Evolutionary conservation across 2,888 invertebrate species (phyloP).

Genomic region (Lasioglossum pauxillum): DNA sequence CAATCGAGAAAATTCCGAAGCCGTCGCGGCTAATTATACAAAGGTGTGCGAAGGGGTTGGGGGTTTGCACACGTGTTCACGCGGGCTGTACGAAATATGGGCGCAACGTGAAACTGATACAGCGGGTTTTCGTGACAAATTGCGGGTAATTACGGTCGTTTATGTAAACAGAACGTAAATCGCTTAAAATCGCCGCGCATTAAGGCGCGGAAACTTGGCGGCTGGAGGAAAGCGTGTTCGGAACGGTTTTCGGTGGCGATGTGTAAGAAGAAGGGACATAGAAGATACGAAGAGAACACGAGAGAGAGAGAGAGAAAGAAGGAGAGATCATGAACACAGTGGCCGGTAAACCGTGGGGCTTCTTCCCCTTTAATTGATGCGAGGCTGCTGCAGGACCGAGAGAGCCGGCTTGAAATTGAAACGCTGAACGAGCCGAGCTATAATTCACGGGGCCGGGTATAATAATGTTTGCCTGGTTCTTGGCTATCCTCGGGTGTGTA

Average conservation of each 20-base stretch:
- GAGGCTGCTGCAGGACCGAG: conserved; percentile 37
- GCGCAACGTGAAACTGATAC: conserved; percentile 51
- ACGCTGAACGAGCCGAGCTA: conserved; percentile 64
- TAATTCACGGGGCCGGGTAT: conserved; percentile 68
- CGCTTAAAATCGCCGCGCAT: conserved; percentile 29
- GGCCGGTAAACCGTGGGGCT: conserved; percentile 33
- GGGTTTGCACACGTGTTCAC: conserved; percentile 2
- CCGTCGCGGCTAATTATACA: conserved; percentile 29
- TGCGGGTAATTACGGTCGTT: conserved; percentile 50
- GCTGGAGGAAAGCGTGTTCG: background rate
- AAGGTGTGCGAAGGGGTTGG: conserved; percentile 1
- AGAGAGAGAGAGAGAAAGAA: background rate
- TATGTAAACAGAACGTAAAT: conserved; percentile 52
- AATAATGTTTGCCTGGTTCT: conserved; percentile 65
- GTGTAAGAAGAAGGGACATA: background rate
- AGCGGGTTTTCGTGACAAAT: conserved; percentile 48
- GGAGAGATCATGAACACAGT: conserved; percentile 7
- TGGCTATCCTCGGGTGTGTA: conserved; percentile 15
- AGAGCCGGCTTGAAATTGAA: conserved; percentile 62
- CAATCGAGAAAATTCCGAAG: background rate
- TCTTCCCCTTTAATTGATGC: conserved; percentile 67
- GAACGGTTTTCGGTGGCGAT: background rate
- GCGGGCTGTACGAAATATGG: conserved; percentile 37
- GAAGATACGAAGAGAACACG: background rate
- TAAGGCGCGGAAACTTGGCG: conserved; percentile 23